Evolutionary conservation across 2,797 vertebrate genomes (phyloP), one percentile per base, ranked within the genome.

Genomic region (Anguilla marmorata): DNA sequence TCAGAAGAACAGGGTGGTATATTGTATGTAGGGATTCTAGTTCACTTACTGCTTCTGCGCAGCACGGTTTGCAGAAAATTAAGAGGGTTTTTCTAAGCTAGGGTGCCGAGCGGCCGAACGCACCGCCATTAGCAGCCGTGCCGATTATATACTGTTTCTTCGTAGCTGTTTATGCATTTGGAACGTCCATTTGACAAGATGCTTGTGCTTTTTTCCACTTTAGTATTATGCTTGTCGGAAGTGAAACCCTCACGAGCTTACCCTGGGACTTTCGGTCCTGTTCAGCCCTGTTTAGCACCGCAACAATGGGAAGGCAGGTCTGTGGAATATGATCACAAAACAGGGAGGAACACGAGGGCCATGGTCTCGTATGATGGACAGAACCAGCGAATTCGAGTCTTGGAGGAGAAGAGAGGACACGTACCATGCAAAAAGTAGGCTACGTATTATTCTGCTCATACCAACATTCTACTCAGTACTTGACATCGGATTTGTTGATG

Each of bases 361-460:
- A 90, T 94, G 0, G 91, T 99, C 7, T 95, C 97, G 50, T 99
- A 99, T 90, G 98, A 99, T 89, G 96, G 94, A 79, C 93, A 91
- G 89, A 95, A 96, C 89, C 96, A 96, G 92, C 95, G 97, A 88
- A 89, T 98, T 85, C 93, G 97, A 41, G 90, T 98, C 87, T 94
- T 98, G 92, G 97, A 99, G 92, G 97, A 98, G 93, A 95, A 94
- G 92, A 98, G 97, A 92, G 97, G 96, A 69, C 96, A 98, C 90
- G 96, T 98, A 41, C 98, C 98, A 2, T 99, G 98, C 93, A 98
- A 98, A 94, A 98, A 94, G 98, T 98, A 93, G 89, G 94, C 37
- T 3, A 41, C 37, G 37, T 86, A 30, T 80, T 52, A 8, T 52
- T 52, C 52, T 52, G 52, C 52, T 52, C 52, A 12, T 52, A 2